Evolutionary conservation across 2,113 vertebrate species (phyloP).

Genomic region (Semnopithecus entellus): DNA sequence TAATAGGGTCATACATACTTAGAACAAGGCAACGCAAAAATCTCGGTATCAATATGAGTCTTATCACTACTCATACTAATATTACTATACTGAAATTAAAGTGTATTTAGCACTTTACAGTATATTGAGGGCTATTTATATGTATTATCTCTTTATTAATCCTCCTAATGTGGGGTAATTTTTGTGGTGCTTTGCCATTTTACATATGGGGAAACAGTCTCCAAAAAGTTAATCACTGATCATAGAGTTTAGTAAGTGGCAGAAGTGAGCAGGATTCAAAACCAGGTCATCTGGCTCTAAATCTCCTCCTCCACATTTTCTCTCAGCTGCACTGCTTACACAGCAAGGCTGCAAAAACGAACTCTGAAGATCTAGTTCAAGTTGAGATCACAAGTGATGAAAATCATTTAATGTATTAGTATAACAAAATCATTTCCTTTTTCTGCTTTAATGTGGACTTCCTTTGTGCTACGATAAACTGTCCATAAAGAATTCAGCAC

Average conservation of each 20-base stretch:
- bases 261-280: neutral
- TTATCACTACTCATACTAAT: neutral
- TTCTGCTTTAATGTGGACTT: neutral
- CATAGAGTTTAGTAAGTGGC: neutral
- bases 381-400: neutral
- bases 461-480: neutral
- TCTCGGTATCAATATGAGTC: neutral
- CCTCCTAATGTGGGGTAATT: neutral
- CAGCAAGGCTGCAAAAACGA: neutral
- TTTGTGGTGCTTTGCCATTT: neutral
- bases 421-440: neutral
- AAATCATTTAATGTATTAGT: conserved; percentile 31
- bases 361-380: neutral
- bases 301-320: neutral
- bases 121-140: neutral
- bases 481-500: conserved; percentile 21
- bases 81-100: neutral
- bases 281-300: neutral
- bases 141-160: neutral
- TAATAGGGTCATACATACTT: neutral
- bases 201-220: neutral
- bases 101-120: neutral
- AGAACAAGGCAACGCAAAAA: neutral
- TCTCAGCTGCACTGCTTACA: neutral
- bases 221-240: neutral